Conservation (phyloP, 2,113 vertebrate genomes). For the Pongo abelii region DNA sequence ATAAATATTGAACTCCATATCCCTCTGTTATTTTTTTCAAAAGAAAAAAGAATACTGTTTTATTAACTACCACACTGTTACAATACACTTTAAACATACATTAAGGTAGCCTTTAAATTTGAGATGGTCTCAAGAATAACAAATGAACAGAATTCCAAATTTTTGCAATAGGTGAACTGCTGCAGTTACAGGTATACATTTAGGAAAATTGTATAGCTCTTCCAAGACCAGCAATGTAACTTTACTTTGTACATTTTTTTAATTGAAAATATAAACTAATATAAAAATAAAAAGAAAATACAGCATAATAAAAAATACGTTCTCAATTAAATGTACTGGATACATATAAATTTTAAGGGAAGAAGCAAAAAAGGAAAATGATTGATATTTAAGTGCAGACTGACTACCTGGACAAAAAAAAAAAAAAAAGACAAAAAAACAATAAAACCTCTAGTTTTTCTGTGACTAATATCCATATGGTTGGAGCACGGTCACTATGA, state of each 20-base stretch:
- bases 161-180: constrained; percentile 88
- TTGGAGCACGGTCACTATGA: constrained; percentile 85
- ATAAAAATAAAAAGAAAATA: constrained; percentile 91
- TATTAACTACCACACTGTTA: constrained; percentile 91
- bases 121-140: constrained; percentile 88
- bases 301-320: constrained; percentile 91
- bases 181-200: constrained; percentile 87
- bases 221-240: constrained; percentile 89
- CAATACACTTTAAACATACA: constrained; percentile 92
- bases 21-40: constrained; percentile 61
- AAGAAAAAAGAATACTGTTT: constrained; percentile 93
- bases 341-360: constrained; percentile 91
- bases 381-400: constrained; percentile 90
- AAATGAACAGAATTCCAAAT: constrained; percentile 89
- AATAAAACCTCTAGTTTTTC: constrained; percentile 84
- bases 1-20: background rate
- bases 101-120: constrained; percentile 90
- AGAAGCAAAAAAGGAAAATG: constrained; percentile 88
- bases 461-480: constrained; percentile 88
- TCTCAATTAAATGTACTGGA: constrained; percentile 91
- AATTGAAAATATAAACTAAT: constrained; percentile 93
- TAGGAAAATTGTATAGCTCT: constrained; percentile 88
- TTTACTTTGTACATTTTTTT: constrained; percentile 90
- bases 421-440: constrained; percentile 83
- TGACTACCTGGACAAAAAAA: constrained; percentile 85